Evolutionary conservation across 2,797 vertebrate genomes (phyloP), one percentile per base, ranked within the genome.

Genomic region (Poeciliopsis paucimaculata): DNA sequence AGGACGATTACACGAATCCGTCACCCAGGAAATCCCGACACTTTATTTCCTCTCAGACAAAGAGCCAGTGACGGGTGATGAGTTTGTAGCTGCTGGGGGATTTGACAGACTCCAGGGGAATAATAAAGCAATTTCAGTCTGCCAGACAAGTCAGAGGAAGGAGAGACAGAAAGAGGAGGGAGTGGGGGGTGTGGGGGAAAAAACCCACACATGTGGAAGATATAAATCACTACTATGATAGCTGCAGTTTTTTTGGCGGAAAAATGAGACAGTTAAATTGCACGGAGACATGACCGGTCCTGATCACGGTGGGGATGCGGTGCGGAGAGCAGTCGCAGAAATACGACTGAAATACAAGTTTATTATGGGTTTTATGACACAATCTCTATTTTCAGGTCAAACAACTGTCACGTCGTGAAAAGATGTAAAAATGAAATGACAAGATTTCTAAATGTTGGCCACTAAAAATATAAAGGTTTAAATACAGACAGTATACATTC

Each of bases 71-170:
- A 94, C 88, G 90, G 92, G 87, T 92, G 93, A 95, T 95, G 94
- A 94, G 94, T 93, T 92, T 88, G 87, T 89, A 87, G 88, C 89
- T 92, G 91, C 90, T 73, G 89, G 88, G 93, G 90, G 90, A 94
- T 94, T 91, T 87, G 90, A 91, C 91, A 90, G 90, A 92, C 92
- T 94, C 90, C 72, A 47, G 92, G 92, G 94, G 93, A 95, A 93
- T 95, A 95, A 94, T 95, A 94, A 95, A 95, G 93, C 92, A 95
- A 95, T 94, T 94, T 94, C 87, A 90, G 87, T 81, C 91, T 94
- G 95, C 90, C 94, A 93, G 88, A 88, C 87, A 91, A 89, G 86
- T 90, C 82, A 20, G 84, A 81, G 77, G 86, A 86, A 64, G 80
- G 80, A 80, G 85, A 87, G 64, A 79, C 78, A 49, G 51, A 45